Evolutionary conservation across 2,797 vertebrate species (phyloP).

Genomic region (Sebastes glaucus): DNA sequence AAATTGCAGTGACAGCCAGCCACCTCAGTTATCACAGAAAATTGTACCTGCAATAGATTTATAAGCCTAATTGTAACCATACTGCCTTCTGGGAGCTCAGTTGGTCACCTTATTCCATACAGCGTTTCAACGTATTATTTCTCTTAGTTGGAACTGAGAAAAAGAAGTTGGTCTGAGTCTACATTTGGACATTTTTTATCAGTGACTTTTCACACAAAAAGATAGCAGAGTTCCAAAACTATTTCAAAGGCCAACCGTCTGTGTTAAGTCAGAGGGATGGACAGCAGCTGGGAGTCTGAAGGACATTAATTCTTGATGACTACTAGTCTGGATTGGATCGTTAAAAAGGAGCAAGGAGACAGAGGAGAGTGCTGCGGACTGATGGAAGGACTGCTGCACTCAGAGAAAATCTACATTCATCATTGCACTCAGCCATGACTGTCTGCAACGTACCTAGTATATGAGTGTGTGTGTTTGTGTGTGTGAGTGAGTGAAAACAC

Average conservation of each 20-base stretch:
- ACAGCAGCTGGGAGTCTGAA: neutral
- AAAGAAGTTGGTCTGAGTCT: neutral
- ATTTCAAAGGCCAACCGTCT: neutral
- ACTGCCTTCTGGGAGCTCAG: neutral
- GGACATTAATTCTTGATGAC: conserved; percentile 18
- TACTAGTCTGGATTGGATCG: neutral
- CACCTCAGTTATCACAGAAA: neutral
- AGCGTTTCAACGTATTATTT: neutral
- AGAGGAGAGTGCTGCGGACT: conserved; percentile 1
- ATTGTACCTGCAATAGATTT: neutral
- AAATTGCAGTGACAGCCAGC: neutral
- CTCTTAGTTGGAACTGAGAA: neutral
- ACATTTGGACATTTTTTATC: neutral
- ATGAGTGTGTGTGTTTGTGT: neutral
- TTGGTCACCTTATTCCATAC: neutral
- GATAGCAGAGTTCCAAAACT: neutral
- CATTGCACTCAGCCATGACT: neutral
- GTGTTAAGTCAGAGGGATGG: conserved; percentile 11
- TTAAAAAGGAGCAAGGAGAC: conserved; percentile 4
- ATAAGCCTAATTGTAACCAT: neutral
- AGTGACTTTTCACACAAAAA: neutral
- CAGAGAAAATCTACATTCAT: conserved; percentile 18
- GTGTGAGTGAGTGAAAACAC: neutral
- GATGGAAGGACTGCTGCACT: conserved; percentile 15
- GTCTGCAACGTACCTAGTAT: neutral